These are phyloP conservation scores for Nymphicus hollandicus DNA, from an alignment of 2,113 vertebrate genomes.

Conservation along the genomic window DNA sequence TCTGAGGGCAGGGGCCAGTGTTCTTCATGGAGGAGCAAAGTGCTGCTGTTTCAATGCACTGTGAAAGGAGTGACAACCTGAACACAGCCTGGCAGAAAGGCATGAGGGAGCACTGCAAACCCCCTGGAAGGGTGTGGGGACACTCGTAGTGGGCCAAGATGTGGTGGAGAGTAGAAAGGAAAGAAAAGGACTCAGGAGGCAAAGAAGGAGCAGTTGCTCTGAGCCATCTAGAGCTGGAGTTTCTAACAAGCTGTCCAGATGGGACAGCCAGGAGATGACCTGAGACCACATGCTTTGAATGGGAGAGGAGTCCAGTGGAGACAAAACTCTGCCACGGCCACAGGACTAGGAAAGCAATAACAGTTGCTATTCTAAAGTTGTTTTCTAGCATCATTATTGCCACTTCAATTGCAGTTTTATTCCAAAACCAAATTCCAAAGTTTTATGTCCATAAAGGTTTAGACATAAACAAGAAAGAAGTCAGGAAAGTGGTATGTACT, in stretches of 20 bases:
- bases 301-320: background rate
- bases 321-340: background rate
- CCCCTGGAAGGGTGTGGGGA: accelerated
- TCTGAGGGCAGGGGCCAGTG: background rate
- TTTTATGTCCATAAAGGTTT: constrained; percentile 66
- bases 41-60: background rate
- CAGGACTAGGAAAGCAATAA: background rate
- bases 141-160: accelerated
- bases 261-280: background rate
- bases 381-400: constrained; percentile 5
- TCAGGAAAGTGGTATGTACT: constrained; percentile 30
- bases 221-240: background rate
- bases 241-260: background rate
- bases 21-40: background rate
- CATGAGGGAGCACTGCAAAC: background rate
- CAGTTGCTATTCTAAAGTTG: background rate
- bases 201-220: background rate
- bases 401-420: constrained; percentile 27
- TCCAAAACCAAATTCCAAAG: constrained; percentile 62
- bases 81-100: background rate
- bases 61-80: background rate
- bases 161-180: background rate
- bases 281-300: background rate
- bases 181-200: background rate
- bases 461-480: constrained; percentile 64